Percentiles rank a stretch among this genome's conserved stretches.
phyloP scores from a whole-genome alignment of 2,113 vertebrate genomes.

The Shinisaurus crocodilurus region DNA sequence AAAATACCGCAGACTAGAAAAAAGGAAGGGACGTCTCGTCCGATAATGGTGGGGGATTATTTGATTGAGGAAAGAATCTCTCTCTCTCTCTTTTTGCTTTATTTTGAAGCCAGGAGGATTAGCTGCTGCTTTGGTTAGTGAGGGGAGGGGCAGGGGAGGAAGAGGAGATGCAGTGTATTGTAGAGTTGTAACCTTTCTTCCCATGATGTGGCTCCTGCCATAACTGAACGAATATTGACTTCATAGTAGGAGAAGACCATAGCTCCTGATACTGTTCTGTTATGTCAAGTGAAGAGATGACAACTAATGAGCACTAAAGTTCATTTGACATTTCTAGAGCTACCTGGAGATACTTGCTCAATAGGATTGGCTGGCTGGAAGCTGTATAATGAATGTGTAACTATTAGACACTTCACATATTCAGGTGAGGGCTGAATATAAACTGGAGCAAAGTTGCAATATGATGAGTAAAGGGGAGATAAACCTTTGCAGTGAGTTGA shows the following conservation, averaged over 20 bases:
- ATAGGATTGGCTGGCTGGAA: background rate
- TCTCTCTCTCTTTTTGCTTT: background rate
- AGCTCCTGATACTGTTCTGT: background rate
- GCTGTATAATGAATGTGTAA: background rate
- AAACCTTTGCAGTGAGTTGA: background rate
- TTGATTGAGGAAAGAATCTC: conserved; percentile 2
- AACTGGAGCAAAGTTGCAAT: background rate
- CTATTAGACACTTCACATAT: background rate
- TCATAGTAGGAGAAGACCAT: background rate
- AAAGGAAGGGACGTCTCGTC: background rate
- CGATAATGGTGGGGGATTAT: background rate
- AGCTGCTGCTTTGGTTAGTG: conserved; percentile 1
- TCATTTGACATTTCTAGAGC: background rate
- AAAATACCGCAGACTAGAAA: conserved; percentile 15
- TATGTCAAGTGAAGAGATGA: background rate
- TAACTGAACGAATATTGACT: background rate
- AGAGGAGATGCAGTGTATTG: background rate
- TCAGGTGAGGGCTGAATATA: background rate
- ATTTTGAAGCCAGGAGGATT: conserved; percentile 28
- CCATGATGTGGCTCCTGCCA: rapidly evolving
- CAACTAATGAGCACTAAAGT: background rate
- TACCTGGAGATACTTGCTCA: background rate
- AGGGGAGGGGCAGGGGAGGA: background rate
- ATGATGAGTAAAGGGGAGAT: background rate
- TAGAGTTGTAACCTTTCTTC: conserved; percentile 24